These are phyloP conservation scores for Trachelipus rathkii DNA, from an alignment of 1,140 invertebrate genomes.

Conservation along the genomic window DNA sequence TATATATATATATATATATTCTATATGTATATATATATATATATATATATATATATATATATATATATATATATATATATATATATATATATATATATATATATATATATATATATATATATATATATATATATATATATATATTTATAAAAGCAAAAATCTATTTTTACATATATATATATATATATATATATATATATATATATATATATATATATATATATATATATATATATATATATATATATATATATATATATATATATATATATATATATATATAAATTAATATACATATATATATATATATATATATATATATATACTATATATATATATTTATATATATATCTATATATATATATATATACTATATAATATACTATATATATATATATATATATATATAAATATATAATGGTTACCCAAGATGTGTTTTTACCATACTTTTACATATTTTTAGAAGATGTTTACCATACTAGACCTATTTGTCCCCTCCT, in stretches of 20 bases:
- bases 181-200: slow-evolving; percentile 7
- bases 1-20: too few relatives aligned
- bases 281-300: neutral
- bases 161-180: slow-evolving; percentile 8
- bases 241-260: slow-evolving; percentile 13
- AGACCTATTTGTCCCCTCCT: too few relatives aligned
- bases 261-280: slow-evolving; percentile 11
- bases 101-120: slow-evolving; percentile 15
- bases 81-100: slow-evolving; percentile 15
- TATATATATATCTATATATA: too few relatives aligned
- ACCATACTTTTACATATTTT: too few relatives aligned
- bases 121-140: slow-evolving; percentile 9
- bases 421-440: too few relatives aligned
- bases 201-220: slow-evolving; percentile 15
- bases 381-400: neutral
- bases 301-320: too few relatives aligned
- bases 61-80: neutral
- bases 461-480: too few relatives aligned
- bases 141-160: neutral
- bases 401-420: neutral
- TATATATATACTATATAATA: too few relatives aligned
- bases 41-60: neutral
- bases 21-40: too few relatives aligned
- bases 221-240: slow-evolving; percentile 12
- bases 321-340: too few relatives aligned